Percentiles rank a stretch among this genome's conserved stretches.
These are phyloP conservation scores for Nixonia krombeini DNA, from an alignment of 1,140 invertebrate genomes.

Conservation along the genomic window DNA sequence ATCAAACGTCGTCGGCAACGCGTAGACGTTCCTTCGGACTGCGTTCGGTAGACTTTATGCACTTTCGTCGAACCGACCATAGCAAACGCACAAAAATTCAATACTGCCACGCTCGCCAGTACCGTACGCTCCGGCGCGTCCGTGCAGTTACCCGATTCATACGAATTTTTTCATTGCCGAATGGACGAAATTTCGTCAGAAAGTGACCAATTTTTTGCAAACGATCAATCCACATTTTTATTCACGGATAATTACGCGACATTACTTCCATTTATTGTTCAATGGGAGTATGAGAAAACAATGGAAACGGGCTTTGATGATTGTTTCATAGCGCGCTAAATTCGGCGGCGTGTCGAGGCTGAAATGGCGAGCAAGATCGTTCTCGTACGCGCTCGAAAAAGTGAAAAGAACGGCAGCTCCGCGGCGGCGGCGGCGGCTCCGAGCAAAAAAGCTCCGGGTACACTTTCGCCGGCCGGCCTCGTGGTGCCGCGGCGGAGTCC, in stretches of 20 bases:
- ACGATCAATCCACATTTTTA: no score
- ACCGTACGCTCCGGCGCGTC: conserved; percentile 59
- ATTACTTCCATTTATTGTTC: no score
- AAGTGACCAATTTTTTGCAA: no score
- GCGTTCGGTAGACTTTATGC: conserved; percentile 54
- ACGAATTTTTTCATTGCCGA: conserved; percentile 15
- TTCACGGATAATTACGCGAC: no score
- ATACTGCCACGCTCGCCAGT: conserved; percentile 62
- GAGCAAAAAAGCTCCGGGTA: conserved; percentile 71
- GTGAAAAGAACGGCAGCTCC: conserved; percentile 51
- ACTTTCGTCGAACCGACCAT: conserved; percentile 70
- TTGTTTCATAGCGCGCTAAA: conserved; percentile 63
- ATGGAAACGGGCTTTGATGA: no score
- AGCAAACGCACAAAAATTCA: conserved; percentile 70
- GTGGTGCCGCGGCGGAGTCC: conserved; percentile 63
- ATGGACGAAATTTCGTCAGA: no score
- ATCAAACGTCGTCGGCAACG: no score
- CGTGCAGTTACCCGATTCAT: conserved; percentile 56
- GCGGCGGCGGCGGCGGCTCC: conserved; percentile 38
- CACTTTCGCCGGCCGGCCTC: conserved; percentile 72
- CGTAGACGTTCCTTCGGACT: no score
- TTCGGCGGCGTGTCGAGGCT: conserved; percentile 54
- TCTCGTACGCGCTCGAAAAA: conserved; percentile 41
- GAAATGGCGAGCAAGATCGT: conserved; percentile 55
- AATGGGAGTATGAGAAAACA: no score